Percentiles rank a stretch among this genome's conserved stretches.
Evolutionary conservation across 2,888 invertebrate species (phyloP).

Genomic region (Apocheima hispidaria): DNA sequence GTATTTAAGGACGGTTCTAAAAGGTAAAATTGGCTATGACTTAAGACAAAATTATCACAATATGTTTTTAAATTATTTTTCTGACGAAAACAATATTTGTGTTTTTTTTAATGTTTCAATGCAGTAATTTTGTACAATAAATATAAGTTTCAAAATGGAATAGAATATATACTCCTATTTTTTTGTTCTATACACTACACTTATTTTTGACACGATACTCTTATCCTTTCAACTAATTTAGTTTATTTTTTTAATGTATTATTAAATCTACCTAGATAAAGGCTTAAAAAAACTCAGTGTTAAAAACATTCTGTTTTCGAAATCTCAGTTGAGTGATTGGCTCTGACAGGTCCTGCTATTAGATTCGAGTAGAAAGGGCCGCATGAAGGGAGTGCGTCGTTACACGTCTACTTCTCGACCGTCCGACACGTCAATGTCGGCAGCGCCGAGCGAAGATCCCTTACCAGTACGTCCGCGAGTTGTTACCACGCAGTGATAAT

Average conservation of each 20-base stretch:
- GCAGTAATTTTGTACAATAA: not conserved
- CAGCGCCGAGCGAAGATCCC: constrained; percentile 82
- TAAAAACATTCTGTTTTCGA: constrained; percentile 24
- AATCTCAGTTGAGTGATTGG: constrained; percentile 71
- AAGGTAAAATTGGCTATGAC: constrained; percentile 21
- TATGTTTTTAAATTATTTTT: not conserved
- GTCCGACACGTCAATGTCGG: constrained; percentile 81
- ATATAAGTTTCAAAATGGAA: constrained; percentile 2
- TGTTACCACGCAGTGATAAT: constrained; percentile 77
- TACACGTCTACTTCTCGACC: constrained; percentile 82
- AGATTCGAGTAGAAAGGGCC: constrained; percentile 82
- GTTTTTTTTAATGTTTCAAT: constrained; percentile 9
- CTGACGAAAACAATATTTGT: constrained; percentile 1
- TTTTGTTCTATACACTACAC: constrained; percentile 28
- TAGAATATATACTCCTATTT: constrained; percentile 12
- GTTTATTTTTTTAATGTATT: constrained; percentile 1
- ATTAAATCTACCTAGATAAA: too few relatives aligned
- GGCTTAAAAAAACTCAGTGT: not conserved
- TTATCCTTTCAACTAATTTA: not conserved
- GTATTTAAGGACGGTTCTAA: constrained; percentile 31
- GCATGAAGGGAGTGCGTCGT: constrained; percentile 72
- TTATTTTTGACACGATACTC: constrained; percentile 20
- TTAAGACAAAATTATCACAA: not conserved
- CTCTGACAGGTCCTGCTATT: constrained; percentile 84
- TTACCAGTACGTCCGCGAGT: constrained; percentile 79